These are phyloP conservation scores for Astreopora myriophthalma DNA, from an alignment of 64 coral and sea anemone genomes.

Conservation along the genomic window DNA sequence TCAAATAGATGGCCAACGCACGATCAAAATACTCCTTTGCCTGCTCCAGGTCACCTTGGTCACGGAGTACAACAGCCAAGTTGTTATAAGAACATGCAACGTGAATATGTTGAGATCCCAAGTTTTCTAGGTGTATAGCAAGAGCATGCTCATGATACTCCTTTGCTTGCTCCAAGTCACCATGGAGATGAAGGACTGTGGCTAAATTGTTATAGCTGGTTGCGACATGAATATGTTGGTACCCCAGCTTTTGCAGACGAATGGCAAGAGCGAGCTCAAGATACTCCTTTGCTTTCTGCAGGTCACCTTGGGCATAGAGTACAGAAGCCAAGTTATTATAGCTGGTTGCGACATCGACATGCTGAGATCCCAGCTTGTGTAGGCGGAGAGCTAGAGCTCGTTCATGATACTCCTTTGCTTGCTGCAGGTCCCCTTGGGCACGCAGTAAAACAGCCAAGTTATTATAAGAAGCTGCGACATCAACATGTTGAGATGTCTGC, in stretches of 20 bases:
- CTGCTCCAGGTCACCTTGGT: background rate
- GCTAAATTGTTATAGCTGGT: background rate
- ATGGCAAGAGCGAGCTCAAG: background rate
- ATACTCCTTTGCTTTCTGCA: background rate
- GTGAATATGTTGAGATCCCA: background rate
- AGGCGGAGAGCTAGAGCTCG: background rate
- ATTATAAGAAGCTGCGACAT: background rate
- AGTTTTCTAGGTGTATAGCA: background rate
- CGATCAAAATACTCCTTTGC: background rate
- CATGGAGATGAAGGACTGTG: background rate
- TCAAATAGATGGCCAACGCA: background rate
- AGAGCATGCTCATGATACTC: conserved; percentile 7
- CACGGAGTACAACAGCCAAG: background rate
- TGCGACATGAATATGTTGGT: background rate
- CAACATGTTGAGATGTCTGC: background rate
- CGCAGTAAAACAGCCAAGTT: background rate
- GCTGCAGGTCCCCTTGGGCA: background rate
- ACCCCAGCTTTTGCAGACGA: conserved; percentile 5
- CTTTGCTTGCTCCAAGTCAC: background rate
- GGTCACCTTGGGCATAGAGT: background rate
- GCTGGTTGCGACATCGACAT: background rate
- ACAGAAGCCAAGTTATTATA: background rate
- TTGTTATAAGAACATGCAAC: background rate
- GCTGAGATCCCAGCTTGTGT: background rate
- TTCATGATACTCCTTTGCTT: conserved; percentile 5